Evolutionary conservation across 2,888 invertebrate genomes (phyloP).

Genomic region (Aspidapion aeneum): DNA sequence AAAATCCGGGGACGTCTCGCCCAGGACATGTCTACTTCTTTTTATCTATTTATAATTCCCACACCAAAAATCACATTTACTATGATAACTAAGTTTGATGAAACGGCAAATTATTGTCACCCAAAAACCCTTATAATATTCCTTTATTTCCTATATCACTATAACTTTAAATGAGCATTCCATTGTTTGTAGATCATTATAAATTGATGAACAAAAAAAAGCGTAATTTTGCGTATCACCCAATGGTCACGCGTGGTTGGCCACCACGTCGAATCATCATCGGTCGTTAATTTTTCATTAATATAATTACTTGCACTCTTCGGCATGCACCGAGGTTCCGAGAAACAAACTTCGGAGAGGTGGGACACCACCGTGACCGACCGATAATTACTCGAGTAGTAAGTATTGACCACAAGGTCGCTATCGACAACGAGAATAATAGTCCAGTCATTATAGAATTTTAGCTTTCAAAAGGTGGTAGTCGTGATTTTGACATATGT

Average conservation of each 20-base stretch:
- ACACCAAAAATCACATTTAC: too few species aligned
- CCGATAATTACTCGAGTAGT: neutral
- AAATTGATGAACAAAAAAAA: neutral
- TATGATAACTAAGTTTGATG: too few species aligned
- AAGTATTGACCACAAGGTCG: neutral
- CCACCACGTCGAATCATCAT: neutral
- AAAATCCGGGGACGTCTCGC: too few species aligned
- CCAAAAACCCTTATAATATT: too few species aligned
- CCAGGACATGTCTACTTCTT: too few species aligned
- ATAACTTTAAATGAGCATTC: too few species aligned
- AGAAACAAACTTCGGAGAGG: neutral
- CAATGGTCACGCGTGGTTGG: neutral
- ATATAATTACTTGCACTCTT: neutral
- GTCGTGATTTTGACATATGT: too few species aligned
- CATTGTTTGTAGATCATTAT: neutral
- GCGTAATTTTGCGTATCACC: neutral
- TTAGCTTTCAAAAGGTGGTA: too few species aligned
- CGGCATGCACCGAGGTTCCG: constrained; percentile 1
- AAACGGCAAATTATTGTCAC: too few species aligned
- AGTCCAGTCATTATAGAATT: too few species aligned
- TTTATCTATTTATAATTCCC: too few species aligned
- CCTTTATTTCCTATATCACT: too few species aligned
- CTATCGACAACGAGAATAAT: neutral
- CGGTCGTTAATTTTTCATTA: constrained; percentile 2
- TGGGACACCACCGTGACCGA: neutral